Percentiles rank a stretch among this genome's conserved stretches.
These are phyloP conservation scores for Myotis pilosus DNA, from an alignment of 2,797 vertebrate species.

Conservation along the genomic window DNA sequence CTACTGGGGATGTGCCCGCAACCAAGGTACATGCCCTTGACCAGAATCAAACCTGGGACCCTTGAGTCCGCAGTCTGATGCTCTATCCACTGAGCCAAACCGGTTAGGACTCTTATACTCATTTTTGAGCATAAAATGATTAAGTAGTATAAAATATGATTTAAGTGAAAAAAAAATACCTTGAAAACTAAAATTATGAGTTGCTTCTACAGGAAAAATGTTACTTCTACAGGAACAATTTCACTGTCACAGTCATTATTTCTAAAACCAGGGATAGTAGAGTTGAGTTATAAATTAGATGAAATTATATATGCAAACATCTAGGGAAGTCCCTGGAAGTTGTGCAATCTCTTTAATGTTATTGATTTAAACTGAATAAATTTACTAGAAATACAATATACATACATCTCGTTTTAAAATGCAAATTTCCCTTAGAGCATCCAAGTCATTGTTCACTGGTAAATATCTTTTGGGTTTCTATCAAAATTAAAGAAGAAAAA, in stretches of 20 bases:
- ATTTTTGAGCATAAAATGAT: background rate
- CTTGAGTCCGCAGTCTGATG: too few relatives aligned
- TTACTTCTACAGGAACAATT: constrained; percentile 5
- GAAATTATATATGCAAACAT: background rate
- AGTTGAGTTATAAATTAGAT: background rate
- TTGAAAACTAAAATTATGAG: background rate
- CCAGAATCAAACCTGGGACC: too few relatives aligned
- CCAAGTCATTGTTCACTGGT: background rate
- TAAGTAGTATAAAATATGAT: background rate
- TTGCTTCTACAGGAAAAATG: background rate
- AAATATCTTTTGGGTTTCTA: background rate
- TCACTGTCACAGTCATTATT: background rate
- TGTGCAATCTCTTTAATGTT: background rate
- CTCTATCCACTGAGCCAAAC: too few relatives aligned
- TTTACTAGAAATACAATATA: background rate
- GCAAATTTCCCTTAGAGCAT: background rate
- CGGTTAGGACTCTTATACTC: background rate
- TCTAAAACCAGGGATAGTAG: background rate
- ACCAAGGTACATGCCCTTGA: too few relatives aligned
- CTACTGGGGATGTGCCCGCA: too few relatives aligned
- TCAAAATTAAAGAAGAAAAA: background rate
- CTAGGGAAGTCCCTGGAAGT: background rate
- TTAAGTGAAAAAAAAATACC: background rate
- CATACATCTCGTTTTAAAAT: constrained; percentile 13
- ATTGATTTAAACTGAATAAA: constrained; percentile 28